phyloP scores from a whole-genome alignment of 1,140 invertebrate species.

The Cepaea nemoralis region DNA sequence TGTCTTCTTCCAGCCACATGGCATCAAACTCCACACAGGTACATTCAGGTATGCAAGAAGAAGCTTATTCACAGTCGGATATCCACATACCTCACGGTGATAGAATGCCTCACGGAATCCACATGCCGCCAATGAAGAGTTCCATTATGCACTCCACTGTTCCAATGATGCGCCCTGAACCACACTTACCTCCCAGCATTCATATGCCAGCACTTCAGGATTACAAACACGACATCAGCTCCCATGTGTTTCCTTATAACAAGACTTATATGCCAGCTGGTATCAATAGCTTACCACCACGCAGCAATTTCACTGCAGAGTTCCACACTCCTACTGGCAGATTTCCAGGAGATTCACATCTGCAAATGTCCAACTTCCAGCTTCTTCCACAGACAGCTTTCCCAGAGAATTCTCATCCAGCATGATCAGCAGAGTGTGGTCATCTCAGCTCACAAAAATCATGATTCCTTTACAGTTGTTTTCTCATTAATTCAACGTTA shows the following conservation, averaged over 20 bases:
- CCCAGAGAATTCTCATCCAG: constrained; percentile 34
- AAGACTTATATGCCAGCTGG: constrained; percentile 27
- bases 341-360: constrained; percentile 18
- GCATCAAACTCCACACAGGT: not conserved
- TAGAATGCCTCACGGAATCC: constrained; percentile 10
- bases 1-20: constrained; percentile 12
- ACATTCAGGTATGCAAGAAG: constrained; percentile 17
- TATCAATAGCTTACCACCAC: constrained; percentile 17
- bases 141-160: not conserved
- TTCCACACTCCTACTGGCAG: constrained; percentile 17
- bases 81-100: constrained; percentile 9
- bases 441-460: too few species aligned
- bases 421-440: too few species aligned
- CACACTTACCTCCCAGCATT: constrained; percentile 15
- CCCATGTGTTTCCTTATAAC: constrained; percentile 20
- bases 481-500: too few species aligned
- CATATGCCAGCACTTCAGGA: constrained; percentile 19
- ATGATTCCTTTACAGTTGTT: too few species aligned
- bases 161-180: constrained; percentile 27
- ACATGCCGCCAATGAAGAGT: constrained; percentile 1
- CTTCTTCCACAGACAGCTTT: constrained; percentile 42
- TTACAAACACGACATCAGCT: constrained; percentile 30
- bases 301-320: constrained; percentile 5
- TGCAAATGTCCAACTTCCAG: constrained; percentile 24
- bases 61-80: constrained; percentile 1